Evolutionary conservation across 2,797 vertebrate genomes (phyloP).

Genomic region (Pseudochirops cupreus): DNA sequence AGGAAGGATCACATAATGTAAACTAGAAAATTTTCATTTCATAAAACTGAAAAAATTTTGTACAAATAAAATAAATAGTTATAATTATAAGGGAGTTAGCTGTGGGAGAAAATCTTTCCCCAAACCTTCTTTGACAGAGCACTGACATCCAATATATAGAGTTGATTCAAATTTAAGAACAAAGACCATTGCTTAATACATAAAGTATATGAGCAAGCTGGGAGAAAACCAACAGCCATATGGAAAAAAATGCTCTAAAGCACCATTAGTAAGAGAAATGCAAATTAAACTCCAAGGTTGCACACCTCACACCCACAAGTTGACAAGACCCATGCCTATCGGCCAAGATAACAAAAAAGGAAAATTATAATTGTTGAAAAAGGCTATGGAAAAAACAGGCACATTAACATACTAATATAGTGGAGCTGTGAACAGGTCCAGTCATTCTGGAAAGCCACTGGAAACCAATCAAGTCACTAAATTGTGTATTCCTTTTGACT

Average conservation of each 20-base stretch:
- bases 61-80: background rate
- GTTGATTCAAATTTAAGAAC: background rate
- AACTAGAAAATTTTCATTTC: background rate
- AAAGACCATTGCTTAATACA: background rate
- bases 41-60: background rate
- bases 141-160: background rate
- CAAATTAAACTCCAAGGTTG: background rate
- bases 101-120: background rate
- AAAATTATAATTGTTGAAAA: background rate
- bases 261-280: background rate
- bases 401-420: background rate
- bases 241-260: background rate
- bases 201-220: background rate
- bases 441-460: background rate
- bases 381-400: background rate
- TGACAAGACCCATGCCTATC: background rate
- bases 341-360: background rate
- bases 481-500: background rate
- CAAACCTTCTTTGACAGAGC: background rate
- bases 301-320: background rate
- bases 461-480: too few relatives aligned
- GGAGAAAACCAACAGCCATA: background rate
- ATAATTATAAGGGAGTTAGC: background rate
- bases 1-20: background rate
- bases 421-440: background rate